Evolutionary conservation across 2,113 vertebrate genomes (phyloP).

Genomic region (Origma solitaria): DNA sequence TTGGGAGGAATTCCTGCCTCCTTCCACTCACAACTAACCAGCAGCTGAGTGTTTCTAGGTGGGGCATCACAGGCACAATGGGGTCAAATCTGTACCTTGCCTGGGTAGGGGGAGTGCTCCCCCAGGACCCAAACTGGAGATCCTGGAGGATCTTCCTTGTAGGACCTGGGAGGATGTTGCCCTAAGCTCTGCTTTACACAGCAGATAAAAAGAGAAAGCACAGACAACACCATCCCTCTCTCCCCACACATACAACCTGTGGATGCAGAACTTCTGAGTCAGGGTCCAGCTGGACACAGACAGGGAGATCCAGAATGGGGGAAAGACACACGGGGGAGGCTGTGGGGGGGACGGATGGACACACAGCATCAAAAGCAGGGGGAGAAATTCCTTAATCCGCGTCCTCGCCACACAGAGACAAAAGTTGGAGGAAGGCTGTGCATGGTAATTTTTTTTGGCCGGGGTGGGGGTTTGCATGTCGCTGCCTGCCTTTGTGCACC

Average conservation of each 20-base stretch:
- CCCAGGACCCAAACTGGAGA: background rate
- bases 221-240: background rate
- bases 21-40: background rate
- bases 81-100: background rate
- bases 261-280: background rate
- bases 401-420: background rate
- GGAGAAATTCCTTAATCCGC: constrained; percentile 21
- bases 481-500: constrained; percentile 51
- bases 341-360: background rate
- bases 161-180: background rate
- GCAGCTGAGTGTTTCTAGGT: background rate
- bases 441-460: constrained; percentile 1
- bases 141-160: background rate
- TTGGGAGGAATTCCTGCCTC: background rate
- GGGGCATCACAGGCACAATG: background rate
- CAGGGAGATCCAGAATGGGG: background rate
- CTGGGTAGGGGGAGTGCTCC: no score
- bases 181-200: background rate
- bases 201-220: background rate
- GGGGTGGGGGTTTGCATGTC: background rate
- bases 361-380: constrained; percentile 39
- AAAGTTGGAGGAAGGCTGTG: background rate
- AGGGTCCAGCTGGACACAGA: background rate
- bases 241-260: background rate
- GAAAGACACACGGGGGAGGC: background rate